Evolutionary conservation across 2,888 invertebrate genomes (phyloP), one percentile per base, ranked within the genome.

Genomic region (Orgyia antiqua): DNA sequence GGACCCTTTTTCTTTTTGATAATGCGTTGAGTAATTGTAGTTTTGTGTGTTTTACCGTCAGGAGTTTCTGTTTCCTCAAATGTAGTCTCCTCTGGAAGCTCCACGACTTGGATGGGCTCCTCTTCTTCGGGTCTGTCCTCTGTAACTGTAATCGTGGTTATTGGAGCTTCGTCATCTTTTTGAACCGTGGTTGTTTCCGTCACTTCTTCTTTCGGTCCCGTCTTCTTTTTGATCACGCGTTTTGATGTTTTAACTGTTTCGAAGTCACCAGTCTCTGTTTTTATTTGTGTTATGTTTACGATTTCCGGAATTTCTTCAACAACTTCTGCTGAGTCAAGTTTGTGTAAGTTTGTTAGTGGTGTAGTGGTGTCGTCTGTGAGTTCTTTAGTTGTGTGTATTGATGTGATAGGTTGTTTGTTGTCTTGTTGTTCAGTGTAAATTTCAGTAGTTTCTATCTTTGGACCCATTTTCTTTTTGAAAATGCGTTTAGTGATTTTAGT

Each of bases 81-180:
- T 27, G 58, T 64, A 1, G 52, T 45, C 58, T 69, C 59, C 45
- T 80, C 74, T 1, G 78, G 70, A 2, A 76, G 59, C 11, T 54
- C 57, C 17, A 38, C 48, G 9, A 75, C 48, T 36, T 75, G 65
- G 49, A 77, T 47, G 45, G 82, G 60, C 57, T 76, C 46, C 44
- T 66, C 74, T 18, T 79, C 73, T 36, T 76, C 71, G 53, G 80
- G 79, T 15, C 8, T 10, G 38, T 69, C 24, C 24, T 67, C 45
- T 29, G 24, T 25, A 0, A 37, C 35, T 4, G 38, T 49, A 15
- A 40, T 51, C 55, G 25, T 42, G 4, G 41, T 29, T 23, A 44
- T 36, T 5, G 76, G 70, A 7, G 42, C 46, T 18, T 65, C 51
- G 10, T 54, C 62, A 11, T 66, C 61, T 33, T 63, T 62, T 31